A percentile compares a stretch with the other conserved stretches of the same genome.
These are phyloP conservation scores for Phymanthus crucifer DNA, from an alignment of 92 coral and sea anemone genomes.

Conservation along the genomic window DNA sequence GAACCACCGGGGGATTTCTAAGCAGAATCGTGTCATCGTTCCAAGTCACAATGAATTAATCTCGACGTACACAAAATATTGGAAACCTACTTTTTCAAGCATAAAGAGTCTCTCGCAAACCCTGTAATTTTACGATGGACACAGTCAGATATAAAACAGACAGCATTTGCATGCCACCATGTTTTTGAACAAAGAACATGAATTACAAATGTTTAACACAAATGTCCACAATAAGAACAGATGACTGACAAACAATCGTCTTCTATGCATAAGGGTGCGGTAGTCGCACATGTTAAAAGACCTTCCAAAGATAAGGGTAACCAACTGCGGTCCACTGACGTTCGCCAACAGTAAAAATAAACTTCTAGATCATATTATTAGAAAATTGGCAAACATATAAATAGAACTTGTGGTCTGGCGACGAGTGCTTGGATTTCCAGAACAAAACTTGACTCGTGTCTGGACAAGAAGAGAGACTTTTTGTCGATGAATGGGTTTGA, in stretches of 20 bases:
- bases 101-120: neutral
- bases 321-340: neutral
- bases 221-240: neutral
- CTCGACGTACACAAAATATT: neutral
- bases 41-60: slow-evolving; percentile 1
- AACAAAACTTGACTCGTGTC: neutral
- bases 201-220: slow-evolving; percentile 2
- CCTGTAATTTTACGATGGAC: neutral
- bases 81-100: neutral
- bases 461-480: neutral
- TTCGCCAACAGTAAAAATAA: neutral
- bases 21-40: slow-evolving; percentile 20
- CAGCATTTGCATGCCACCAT: neutral
- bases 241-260: neutral
- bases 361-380: neutral
- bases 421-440: neutral
- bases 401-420: slow-evolving; percentile 2
- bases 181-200: neutral
- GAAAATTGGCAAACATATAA: neutral
- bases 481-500: neutral
- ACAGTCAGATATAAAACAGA: neutral
- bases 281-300: neutral
- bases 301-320: neutral
- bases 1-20: slow-evolving; percentile 17
- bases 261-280: slow-evolving; percentile 6